A percentile compares a stretch with the other conserved stretches of the same genome.
Conservation (phyloP, 92 coral and sea anemone genomes). For the Parazoanthus atlanticus region DNA sequence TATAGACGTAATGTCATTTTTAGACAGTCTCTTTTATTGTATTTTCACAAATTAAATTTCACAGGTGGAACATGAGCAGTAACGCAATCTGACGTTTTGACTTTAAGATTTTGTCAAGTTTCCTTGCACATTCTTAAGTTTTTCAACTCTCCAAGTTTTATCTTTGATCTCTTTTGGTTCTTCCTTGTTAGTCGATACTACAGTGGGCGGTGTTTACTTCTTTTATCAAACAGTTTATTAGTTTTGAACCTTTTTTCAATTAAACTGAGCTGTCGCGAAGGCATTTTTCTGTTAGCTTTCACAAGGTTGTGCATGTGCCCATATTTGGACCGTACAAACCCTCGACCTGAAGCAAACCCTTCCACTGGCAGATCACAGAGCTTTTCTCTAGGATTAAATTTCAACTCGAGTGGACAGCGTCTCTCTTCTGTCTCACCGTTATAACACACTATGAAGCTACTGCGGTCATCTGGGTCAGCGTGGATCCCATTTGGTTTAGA, state of each 20-base stretch:
- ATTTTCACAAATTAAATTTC: too few species aligned
- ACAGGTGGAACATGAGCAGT: too few species aligned
- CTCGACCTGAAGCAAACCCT: constrained; percentile 4
- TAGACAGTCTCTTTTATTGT: too few species aligned
- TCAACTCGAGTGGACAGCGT: constrained; percentile 61
- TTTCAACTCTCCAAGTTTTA: background rate
- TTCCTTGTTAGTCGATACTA: background rate
- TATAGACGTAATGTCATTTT: too few species aligned
- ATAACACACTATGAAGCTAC: constrained; percentile 65
- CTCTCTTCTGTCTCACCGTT: constrained; percentile 71
- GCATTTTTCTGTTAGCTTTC: background rate
- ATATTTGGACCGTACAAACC: background rate
- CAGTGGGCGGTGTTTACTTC: background rate
- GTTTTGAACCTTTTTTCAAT: background rate
- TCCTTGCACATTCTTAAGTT: background rate
- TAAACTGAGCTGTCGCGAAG: background rate
- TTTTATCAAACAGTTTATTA: background rate
- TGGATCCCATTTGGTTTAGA: constrained; percentile 69
- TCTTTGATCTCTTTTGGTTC: background rate
- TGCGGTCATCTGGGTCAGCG: constrained; percentile 57
- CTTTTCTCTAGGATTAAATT: constrained; percentile 77
- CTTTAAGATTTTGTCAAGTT: background rate
- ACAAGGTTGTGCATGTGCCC: background rate
- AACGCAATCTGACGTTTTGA: background rate
- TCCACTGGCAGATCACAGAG: constrained; percentile 68